Conservation (phyloP, 37 sponge, comb jelly and placozoan species). For the Agelas oroides region DNA sequence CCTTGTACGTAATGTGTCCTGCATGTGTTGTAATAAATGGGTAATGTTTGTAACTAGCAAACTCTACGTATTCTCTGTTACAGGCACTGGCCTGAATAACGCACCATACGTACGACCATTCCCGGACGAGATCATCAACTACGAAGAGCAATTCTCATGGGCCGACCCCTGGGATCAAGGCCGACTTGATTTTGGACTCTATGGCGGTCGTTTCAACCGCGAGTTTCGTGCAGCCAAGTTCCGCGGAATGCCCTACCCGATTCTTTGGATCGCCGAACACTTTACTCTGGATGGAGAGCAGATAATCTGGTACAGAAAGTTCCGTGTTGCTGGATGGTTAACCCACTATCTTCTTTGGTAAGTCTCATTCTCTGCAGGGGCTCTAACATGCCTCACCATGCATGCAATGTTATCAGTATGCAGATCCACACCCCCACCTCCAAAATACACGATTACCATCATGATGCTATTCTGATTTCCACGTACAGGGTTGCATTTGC, state of each 20-base stretch:
- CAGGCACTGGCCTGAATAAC: no score
- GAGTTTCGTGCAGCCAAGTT: slow-evolving; percentile 63
- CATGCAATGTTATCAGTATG: no score
- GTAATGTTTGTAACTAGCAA: no score
- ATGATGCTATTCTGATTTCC: not conserved
- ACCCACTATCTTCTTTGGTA: slow-evolving; percentile 78
- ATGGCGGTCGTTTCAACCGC: slow-evolving; percentile 53
- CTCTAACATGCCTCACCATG: no score
- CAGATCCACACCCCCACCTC: not conserved
- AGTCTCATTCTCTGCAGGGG: no score
- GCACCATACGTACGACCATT: no score
- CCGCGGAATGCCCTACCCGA: slow-evolving; percentile 75
- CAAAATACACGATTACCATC: not conserved
- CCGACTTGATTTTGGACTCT: slow-evolving; percentile 55
- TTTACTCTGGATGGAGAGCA: slow-evolving; percentile 74
- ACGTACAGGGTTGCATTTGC: slow-evolving; percentile 43
- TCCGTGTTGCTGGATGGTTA: slow-evolving; percentile 86
- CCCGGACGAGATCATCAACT: slow-evolving; percentile 56
- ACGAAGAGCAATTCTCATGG: slow-evolving; percentile 68
- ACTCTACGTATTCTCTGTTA: no score
- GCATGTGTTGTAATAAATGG: no score
- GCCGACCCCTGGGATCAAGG: slow-evolving; percentile 66
- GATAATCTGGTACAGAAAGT: slow-evolving; percentile 84
- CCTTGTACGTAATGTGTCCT: no score
- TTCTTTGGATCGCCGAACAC: slow-evolving; percentile 68